Base-by-base conservation (phyloP, 2,113 vertebrate species). In the Trematomus loennbergii region DNA sequence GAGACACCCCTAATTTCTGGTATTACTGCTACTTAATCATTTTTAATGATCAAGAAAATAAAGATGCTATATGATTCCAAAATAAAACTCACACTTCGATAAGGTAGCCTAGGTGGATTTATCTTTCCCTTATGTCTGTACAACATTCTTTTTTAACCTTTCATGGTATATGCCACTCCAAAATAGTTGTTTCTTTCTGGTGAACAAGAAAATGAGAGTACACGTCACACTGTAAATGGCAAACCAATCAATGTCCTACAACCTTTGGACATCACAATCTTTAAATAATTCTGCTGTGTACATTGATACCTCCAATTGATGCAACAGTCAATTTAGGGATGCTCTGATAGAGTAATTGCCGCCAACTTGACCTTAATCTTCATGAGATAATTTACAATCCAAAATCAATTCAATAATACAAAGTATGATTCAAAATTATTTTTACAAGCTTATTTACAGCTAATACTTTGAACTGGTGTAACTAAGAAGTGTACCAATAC, bases 381-480 rank as follows among this genome's bases (percentile, higher is more conserved):
- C 36, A 72, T 55, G 45, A 82, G 61, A 68, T 75, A 13, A 83
- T 84, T 86, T 83, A 88, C 82, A 88, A 72, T 86, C 62, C 73
- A 78, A 85, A 87, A 86, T 68, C 73, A 84, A 83, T 83, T 88
- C 60, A 88, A 65, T 75, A 83, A 90, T 89, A 85, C 82, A 91
- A 87, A 87, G 72, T 57, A 89, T 81, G 72, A 85, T 72, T 88
- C 59, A 79, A 88, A 91, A 81, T 75, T 76, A 72, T 87, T 87
- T 89, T 83, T 89, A 92, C 89, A 92, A 88, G 91, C 91, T 79
- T 94, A 93, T 94, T 93, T 92, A 94, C 90, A 93, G 89, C 88
- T 90, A 92, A 92, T 90, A 92, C 90, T 91, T 88, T 88, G 63
- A 90, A 87, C 25, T 85, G 78, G 80, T 88, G 58, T 80, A 79